These are phyloP conservation scores for Mionectes macconnelli DNA, from an alignment of 2,113 vertebrate species.

Conservation along the genomic window DNA sequence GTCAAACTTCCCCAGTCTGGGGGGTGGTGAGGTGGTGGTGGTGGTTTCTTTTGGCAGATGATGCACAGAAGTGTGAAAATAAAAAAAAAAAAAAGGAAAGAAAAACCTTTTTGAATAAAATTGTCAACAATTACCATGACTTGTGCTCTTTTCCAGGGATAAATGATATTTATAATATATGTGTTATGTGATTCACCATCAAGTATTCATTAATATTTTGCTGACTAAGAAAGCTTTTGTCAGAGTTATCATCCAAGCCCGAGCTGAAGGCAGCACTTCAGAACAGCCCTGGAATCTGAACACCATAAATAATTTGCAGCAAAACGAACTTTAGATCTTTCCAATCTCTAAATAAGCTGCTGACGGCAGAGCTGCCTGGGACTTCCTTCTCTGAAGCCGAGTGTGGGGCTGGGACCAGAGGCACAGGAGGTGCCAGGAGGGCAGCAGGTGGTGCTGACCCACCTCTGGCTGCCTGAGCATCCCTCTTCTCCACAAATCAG, in stretches of 20 bases:
- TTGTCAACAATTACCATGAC: background rate
- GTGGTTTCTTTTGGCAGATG: background rate
- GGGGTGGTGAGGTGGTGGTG: no score
- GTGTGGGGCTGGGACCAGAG: background rate
- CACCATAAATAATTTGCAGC: background rate
- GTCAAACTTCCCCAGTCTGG: background rate
- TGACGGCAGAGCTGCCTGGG: accelerated
- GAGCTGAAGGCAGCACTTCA: background rate
- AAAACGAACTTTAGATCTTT: background rate
- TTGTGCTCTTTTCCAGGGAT: background rate
- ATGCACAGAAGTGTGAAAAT: background rate
- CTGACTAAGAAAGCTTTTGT: background rate
- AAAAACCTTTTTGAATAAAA: background rate
- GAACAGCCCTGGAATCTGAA: background rate
- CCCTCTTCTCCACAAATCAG: background rate
- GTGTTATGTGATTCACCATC: background rate
- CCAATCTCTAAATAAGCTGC: background rate
- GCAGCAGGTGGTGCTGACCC: background rate
- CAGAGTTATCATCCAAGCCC: background rate
- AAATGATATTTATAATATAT: background rate
- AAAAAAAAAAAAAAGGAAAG: no score
- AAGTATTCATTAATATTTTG: background rate
- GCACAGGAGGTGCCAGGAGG: background rate
- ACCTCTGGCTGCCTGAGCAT: background rate
- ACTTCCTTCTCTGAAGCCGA: background rate